phyloP scores from a whole-genome alignment of 2,888 invertebrate genomes.

The Latheticus oryzae region DNA sequence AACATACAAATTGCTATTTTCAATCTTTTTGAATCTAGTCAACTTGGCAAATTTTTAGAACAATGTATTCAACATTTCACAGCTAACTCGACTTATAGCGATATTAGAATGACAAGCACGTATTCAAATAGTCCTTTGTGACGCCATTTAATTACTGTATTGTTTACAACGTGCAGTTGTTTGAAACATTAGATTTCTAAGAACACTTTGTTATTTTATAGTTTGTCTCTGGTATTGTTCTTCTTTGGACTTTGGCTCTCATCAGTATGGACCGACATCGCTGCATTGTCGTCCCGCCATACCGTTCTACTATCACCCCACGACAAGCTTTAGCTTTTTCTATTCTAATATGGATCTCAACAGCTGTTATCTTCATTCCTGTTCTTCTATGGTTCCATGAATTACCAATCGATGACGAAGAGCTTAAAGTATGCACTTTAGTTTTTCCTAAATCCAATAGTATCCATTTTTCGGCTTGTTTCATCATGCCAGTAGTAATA shows the following conservation, averaged over 20 bases:
- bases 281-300: conserved; percentile 70
- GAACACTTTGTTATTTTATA: conserved; percentile 59
- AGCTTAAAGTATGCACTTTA: conserved; percentile 67
- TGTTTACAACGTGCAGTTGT: too few species aligned
- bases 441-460: conserved; percentile 67
- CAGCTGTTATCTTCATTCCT: conserved; percentile 67
- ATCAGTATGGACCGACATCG: conserved; percentile 71
- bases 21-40: too few species aligned
- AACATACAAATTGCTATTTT: too few species aligned
- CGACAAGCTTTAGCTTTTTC: conserved; percentile 64
- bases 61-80: too few species aligned
- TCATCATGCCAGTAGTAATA: conserved; percentile 67
- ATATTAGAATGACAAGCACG: too few species aligned
- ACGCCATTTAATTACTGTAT: too few species aligned
- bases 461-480: conserved; percentile 67
- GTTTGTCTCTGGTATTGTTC: conserved; percentile 71
- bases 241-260: conserved; percentile 70
- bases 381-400: conserved; percentile 68
- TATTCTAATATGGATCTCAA: conserved; percentile 67
- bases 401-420: conserved; percentile 51
- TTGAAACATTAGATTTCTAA: too few species aligned
- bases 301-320: conserved; percentile 67
- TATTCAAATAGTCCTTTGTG: too few species aligned
- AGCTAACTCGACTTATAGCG: too few species aligned
- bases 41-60: too few species aligned